Evolutionary conservation across 2,113 vertebrate genomes (phyloP), one percentile per base, ranked within the genome.

Genomic region (Boleophthalmus pectinirostris): DNA sequence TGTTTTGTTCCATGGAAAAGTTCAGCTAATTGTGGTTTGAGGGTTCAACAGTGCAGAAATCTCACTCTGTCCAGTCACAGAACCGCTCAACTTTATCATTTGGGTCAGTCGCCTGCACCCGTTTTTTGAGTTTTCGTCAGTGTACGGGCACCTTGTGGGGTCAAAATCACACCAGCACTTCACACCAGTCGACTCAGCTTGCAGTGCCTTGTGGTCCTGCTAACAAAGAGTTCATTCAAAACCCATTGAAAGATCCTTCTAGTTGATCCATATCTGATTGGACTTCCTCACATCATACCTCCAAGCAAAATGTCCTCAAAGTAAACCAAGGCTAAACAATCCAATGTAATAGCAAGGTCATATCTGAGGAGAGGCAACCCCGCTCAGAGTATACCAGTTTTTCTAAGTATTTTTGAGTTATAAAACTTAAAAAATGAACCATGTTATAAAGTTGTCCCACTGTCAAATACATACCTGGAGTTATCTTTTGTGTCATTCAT

Each of bases 181-280:
- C 51, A 77, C 77, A 71, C 70, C 80, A 53, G 66, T 65, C 68
- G 49, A 29, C 74, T 78, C 72, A 56, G 56, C 49, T 60, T 57
- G 68, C n/a, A 67, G 75, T 82, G 72, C 16, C 63, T 33, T 4
- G 56, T 58, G 23, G 51, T 33, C 43, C 54, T 4, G 56, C 10
- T 72, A 73, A 73, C 64, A 83, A 74, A 77, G 70, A 56, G 68
- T 60, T 38, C 60, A 43, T 74, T 81, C 16, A 82, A 60, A 77
- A 43, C 12, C 0, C 68, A 74, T 13, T 23, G 56, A 63, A 68
- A 66, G 49, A 74, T 49, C 73, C 74, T 73, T 65, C 23, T 46
- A 10, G 53, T 15, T 61, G 33, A 25, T 61, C 49, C 68, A 3
- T 75, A 12, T 78, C 51, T 58, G 73, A 70, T 81, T 69, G 11